These are phyloP conservation scores for Scaptomyza tumidula DNA, from an alignment of 2,888 invertebrate species.

Conservation along the genomic window DNA sequence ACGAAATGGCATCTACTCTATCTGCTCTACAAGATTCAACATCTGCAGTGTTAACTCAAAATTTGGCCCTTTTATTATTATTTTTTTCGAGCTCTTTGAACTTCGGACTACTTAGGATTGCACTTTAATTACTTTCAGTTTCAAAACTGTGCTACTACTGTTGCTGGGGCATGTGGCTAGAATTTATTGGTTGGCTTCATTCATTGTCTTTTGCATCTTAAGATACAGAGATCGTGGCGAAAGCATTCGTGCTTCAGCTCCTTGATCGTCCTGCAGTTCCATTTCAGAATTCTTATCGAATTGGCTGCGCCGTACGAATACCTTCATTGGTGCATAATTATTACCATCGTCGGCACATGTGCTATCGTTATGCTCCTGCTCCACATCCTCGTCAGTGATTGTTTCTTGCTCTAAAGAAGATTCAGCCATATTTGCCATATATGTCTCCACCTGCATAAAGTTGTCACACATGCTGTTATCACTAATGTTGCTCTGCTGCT, in stretches of 20 bases:
- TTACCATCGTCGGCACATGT: conserved; percentile 16
- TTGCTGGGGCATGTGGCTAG: neutral
- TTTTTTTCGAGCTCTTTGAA: conserved; percentile 14
- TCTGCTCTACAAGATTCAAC: conserved; percentile 14
- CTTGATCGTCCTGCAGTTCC: conserved; percentile 21
- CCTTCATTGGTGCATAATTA: conserved; percentile 39
- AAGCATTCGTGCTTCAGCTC: conserved; percentile 13
- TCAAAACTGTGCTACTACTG: neutral
- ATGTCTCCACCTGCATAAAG: conserved; percentile 41
- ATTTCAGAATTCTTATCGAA: conserved; percentile 16
- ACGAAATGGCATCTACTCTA: neutral
- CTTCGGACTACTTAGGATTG: conserved; percentile 1
- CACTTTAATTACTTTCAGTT: conserved; percentile 8
- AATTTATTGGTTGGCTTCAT: conserved; percentile 36
- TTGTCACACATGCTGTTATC: conserved; percentile 3
- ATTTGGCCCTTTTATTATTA: conserved; percentile 44
- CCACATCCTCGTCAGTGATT: conserved; percentile 30
- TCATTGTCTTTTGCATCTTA: conserved; percentile 37
- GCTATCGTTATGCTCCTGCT: conserved; percentile 10
- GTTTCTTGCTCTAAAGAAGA: conserved; percentile 20
- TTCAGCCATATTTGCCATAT: conserved; percentile 44
- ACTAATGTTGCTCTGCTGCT: neutral
- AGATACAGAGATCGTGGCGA: conserved; percentile 55
- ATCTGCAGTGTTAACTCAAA: conserved; percentile 47
- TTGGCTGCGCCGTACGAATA: conserved; percentile 51